These are phyloP conservation scores for Candidula unifasciata DNA, from an alignment of 2,888 invertebrate genomes.

Conservation along the genomic window DNA sequence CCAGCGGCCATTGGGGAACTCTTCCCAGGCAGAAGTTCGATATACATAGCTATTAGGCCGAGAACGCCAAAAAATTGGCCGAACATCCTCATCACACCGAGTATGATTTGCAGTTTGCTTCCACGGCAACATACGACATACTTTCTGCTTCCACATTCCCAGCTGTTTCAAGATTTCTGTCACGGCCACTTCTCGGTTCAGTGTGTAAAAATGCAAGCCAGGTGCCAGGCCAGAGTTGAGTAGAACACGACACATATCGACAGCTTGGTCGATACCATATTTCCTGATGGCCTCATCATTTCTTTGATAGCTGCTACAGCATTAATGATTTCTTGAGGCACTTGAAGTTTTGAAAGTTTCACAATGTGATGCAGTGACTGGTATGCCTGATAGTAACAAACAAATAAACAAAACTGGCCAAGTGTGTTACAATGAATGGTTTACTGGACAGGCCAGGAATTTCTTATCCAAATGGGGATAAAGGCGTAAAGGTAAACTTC, in stretches of 20 bases:
- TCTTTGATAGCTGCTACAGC: conserved; percentile 81
- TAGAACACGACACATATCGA: conserved; percentile 80
- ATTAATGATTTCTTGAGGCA: conserved; percentile 82
- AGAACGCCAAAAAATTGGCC: conserved; percentile 82
- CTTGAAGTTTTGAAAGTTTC: conserved; percentile 83
- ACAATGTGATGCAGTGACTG: conserved; percentile 82
- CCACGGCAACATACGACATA: conserved; percentile 80
- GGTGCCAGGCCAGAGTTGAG: conserved; percentile 79
- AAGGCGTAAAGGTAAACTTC: no score
- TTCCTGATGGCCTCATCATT: conserved; percentile 82
- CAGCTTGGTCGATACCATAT: conserved; percentile 82
- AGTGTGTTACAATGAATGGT: no score
- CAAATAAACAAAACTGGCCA: not conserved
- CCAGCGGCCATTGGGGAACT: conserved; percentile 83
- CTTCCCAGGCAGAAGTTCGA: conserved; percentile 81
- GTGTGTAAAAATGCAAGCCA: conserved; percentile 82
- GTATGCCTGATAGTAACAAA: conserved; percentile 78
- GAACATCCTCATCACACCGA: conserved; percentile 79
- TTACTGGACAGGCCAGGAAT: no score
- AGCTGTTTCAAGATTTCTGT: conserved; percentile 80
- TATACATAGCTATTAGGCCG: conserved; percentile 81
- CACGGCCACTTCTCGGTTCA: conserved; percentile 80
- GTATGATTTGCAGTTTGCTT: conserved; percentile 79
- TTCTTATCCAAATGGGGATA: not conserved
- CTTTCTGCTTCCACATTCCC: conserved; percentile 80